Percentiles rank a stretch among this genome's conserved stretches.
Conservation (phyloP, 2,888 invertebrate species). For the Eueremaeus valkanovi region DNA sequence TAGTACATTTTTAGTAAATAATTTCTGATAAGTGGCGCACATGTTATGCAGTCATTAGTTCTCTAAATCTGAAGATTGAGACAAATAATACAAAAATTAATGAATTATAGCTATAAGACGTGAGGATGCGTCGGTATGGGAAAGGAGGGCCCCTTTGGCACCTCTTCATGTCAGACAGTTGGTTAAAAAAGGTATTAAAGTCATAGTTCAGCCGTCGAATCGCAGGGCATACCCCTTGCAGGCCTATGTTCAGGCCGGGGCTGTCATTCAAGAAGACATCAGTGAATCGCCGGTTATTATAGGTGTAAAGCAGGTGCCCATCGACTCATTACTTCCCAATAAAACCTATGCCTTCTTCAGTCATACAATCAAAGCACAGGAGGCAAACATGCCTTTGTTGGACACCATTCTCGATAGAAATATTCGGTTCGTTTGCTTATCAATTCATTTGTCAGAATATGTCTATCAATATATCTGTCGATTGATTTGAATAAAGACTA, state of each 20-base stretch:
- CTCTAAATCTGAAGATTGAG: neutral
- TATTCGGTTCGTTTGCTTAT: no score
- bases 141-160: constrained; percentile 87
- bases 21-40: neutral
- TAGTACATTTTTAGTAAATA: no score
- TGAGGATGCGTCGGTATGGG: constrained; percentile 94
- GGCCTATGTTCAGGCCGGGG: constrained; percentile 88
- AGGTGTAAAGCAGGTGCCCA: constrained; percentile 93
- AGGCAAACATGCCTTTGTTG: constrained; percentile 92
- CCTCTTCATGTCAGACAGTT: constrained; percentile 85
- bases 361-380: constrained; percentile 98
- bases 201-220: constrained; percentile 97
- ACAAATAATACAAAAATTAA: neutral
- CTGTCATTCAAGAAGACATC: constrained; percentile 90
- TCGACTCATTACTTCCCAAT: constrained; percentile 84
- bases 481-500: constrained; percentile 59
- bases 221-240: constrained; percentile 96
- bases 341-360: constrained; percentile 99
- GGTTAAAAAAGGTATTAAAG: constrained; percentile 80
- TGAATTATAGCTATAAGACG: constrained; percentile 66
- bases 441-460: no score
- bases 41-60: neutral
- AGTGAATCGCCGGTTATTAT: constrained; percentile 93
- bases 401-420: constrained; percentile 87
- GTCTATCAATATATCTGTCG: no score